Percentiles rank a stretch among this genome's conserved stretches.
These are phyloP conservation scores for Diadumene lineata DNA, from an alignment of 92 coral and sea anemone genomes.

Conservation along the genomic window DNA sequence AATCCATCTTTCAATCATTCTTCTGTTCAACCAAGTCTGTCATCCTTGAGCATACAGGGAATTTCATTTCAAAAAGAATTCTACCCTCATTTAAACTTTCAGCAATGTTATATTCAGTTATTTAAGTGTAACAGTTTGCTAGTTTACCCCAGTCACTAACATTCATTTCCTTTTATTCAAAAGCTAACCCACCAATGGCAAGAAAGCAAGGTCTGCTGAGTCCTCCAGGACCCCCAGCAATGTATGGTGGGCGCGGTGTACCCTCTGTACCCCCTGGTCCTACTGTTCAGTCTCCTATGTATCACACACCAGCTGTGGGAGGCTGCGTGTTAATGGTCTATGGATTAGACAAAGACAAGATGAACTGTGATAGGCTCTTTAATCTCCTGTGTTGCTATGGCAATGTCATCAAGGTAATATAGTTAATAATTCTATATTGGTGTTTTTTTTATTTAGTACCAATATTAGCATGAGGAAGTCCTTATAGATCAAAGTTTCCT, in stretches of 20 bases:
- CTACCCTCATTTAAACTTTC: too few relatives aligned
- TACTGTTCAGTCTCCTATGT: slow-evolving; percentile 23
- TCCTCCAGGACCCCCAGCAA: slow-evolving; percentile 68
- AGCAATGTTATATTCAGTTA: too few relatives aligned
- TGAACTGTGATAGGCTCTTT: slow-evolving; percentile 91
- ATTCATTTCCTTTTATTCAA: neutral
- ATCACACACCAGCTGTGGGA: slow-evolving; percentile 69
- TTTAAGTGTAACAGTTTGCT: too few relatives aligned
- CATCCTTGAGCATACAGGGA: too few relatives aligned
- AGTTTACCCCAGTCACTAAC: too few relatives aligned
- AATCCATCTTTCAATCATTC: too few relatives aligned
- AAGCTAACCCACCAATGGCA: slow-evolving; percentile 16
- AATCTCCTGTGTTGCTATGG: slow-evolving; percentile 97
- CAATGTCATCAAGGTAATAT: slow-evolving; percentile 78
- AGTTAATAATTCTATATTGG: neutral
- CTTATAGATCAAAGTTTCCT: too few relatives aligned
- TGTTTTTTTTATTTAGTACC: too few relatives aligned
- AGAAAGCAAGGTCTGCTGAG: slow-evolving; percentile 92
- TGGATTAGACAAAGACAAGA: slow-evolving; percentile 80
- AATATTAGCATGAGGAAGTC: too few relatives aligned
- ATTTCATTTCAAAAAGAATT: too few relatives aligned
- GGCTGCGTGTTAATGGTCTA: slow-evolving; percentile 92
- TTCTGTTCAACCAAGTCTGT: too few relatives aligned
- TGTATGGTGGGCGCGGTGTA: slow-evolving; percentile 52
- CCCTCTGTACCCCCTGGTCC: slow-evolving; percentile 52